Base-by-base conservation (phyloP, 2,888 invertebrate genomes). In the Aproaerema taeniolella region DNA sequence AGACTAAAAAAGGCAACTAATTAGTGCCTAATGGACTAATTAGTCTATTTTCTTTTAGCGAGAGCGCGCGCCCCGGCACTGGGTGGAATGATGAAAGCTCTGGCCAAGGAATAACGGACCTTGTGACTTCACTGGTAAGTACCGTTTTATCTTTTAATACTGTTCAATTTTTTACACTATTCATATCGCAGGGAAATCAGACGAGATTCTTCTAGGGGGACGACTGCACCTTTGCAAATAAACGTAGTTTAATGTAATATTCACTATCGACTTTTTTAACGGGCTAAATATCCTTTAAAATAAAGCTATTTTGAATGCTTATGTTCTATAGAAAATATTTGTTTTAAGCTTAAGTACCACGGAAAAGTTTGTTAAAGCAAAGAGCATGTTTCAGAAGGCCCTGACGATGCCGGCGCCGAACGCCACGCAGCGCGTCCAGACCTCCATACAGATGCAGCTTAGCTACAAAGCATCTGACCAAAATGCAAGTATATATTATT, bases 61-160 rank as follows among this genome's bases (percentile, higher is more conserved):
- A 83, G 55, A 74, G 66, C 49, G 83, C 83, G 28, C 74, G 69
- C 32, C 79, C 81, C 1, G 80, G 79, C 9, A 52, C 45, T 24
- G 57, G 66, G 24, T 79, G 80, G 76, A 49, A 56, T 6, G 71
- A 66, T 1, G 70, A 70, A 7, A 43, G 48, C 17, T 44, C 65
- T 10, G 61, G 63, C 0, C 67, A 68, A 16, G 69, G 67, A 20
- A 68, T 82, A 11, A 67, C 67, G 0, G 80, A 81, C 55, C 74
- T 86, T 48, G 70, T 81, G 1, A 65, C 73, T 1, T 80, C 82
- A 1, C 50, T 85, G 48, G 85, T 85, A 67, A 80, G 81, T 65
- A 46, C 44, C 38, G n/a, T 11, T 54, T 53, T 7, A n/a, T 56
- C 33, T 30, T 24, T 31, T 24, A 26, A 4, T 8, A n/a, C n/a